phyloP scores from a whole-genome alignment of 64 coral and sea anemone species.

The Montipora foliosa region DNA sequence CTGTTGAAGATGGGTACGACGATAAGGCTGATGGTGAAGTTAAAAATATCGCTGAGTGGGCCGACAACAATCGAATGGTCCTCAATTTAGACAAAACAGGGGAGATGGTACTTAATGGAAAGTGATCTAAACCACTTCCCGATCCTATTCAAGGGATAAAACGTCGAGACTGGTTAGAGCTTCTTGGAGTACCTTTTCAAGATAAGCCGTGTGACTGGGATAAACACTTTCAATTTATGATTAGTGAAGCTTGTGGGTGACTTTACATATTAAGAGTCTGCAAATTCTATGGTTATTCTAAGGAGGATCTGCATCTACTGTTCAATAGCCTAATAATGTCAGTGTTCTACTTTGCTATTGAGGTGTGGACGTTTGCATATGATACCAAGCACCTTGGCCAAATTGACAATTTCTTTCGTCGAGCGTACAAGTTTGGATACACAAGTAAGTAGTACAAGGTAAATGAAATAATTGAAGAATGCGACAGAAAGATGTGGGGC shows the following conservation, averaged over 20 bases:
- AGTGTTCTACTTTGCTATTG: neutral
- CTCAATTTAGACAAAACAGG: slow-evolving; percentile 1
- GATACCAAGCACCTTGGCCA: neutral
- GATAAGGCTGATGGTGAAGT: slow-evolving; percentile 2
- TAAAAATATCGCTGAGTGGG: neutral
- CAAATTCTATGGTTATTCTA: neutral
- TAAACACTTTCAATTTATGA: neutral
- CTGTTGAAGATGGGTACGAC: slow-evolving; percentile 3
- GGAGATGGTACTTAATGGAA: neutral
- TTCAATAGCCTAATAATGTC: neutral
- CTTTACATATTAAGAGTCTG: neutral
- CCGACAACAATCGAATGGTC: neutral
- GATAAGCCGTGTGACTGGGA: neutral
- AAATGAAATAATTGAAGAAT: no score
- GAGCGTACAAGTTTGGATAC: no score
- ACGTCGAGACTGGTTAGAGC: neutral
- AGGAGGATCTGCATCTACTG: neutral
- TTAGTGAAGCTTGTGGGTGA: neutral
- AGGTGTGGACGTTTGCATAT: neutral
- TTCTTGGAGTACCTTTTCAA: neutral
- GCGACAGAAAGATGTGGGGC: no score
- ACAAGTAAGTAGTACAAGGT: no score
- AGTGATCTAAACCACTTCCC: neutral
- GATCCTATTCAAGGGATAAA: neutral
- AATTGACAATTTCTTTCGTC: neutral